Conservation (phyloP, 2,797 vertebrate genomes). For the Danio jaintianensis region DNA sequence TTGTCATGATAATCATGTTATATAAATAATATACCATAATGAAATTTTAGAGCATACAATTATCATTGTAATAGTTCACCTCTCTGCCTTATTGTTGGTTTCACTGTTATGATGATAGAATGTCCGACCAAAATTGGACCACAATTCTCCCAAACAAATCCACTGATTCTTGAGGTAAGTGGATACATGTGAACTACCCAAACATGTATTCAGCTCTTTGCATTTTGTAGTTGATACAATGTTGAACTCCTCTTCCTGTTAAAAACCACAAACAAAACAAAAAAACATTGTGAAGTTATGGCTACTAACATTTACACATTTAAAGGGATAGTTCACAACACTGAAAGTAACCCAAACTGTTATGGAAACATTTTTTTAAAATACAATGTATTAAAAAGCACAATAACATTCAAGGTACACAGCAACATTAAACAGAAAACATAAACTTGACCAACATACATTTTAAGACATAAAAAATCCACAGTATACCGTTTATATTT, state of each 20-base stretch:
- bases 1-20: neutral
- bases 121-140: slow-evolving; percentile 24
- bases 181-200: slow-evolving; percentile 23
- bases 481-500: neutral
- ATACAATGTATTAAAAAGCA: too few species aligned
- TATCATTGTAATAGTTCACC: slow-evolving; percentile 12
- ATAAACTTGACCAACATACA: slow-evolving; percentile 1
- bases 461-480: neutral
- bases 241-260: slow-evolving; percentile 25
- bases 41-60: neutral
- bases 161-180: slow-evolving; percentile 30
- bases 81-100: slow-evolving; percentile 50
- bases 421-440: neutral
- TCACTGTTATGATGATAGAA: slow-evolving; percentile 39
- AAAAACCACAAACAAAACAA: neutral
- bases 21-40: neutral
- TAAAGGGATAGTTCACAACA: neutral
- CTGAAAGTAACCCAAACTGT: neutral
- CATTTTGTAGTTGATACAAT: slow-evolving; percentile 25
- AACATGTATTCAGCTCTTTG: slow-evolving; percentile 13
- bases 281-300: neutral
- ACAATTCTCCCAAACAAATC: slow-evolving; percentile 6
- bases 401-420: too few species aligned
- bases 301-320: neutral
- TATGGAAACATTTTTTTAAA: too few species aligned